These are phyloP conservation scores for Rhopalosiphum padi DNA, from an alignment of 1,140 invertebrate species.

Conservation along the genomic window DNA sequence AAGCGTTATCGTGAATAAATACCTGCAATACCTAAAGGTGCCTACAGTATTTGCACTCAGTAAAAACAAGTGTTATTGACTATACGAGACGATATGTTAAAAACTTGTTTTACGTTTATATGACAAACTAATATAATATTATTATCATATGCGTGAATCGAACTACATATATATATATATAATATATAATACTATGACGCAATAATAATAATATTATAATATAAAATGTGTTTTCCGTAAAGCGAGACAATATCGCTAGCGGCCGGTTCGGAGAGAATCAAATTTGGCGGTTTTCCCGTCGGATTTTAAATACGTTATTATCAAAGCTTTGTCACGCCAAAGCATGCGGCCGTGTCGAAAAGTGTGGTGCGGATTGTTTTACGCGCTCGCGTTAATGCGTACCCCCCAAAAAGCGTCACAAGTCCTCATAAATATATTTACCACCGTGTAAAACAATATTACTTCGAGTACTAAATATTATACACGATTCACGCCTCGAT, in stretches of 20 bases:
- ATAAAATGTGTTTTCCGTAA: neutral
- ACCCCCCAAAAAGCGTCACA: neutral
- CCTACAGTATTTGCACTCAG: neutral
- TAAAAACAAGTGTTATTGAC: neutral
- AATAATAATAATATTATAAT: neutral
- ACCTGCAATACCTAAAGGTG: neutral
- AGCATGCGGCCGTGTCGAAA: neutral
- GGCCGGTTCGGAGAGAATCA: neutral
- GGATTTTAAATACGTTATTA: slow-evolving; percentile 26
- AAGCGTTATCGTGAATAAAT: neutral
- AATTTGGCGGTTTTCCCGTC: slow-evolving; percentile 16
- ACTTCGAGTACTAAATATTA: neutral
- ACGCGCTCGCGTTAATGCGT: neutral
- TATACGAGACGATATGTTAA: neutral
- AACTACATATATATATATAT: neutral
- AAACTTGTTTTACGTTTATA: neutral
- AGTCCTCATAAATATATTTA: neutral
- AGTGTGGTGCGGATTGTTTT: neutral
- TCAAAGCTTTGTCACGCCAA: slow-evolving; percentile 29
- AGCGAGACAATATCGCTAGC: neutral
- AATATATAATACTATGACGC: neutral
- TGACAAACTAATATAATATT: neutral
- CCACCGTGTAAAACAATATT: slow-evolving; percentile 37
- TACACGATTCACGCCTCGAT: slow-evolving; percentile 22
- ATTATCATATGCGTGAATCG: neutral